Percentiles rank a stretch among this genome's conserved stretches.
phyloP scores from a whole-genome alignment of 2,113 vertebrate species.

The Festucalex cinctus region DNA sequence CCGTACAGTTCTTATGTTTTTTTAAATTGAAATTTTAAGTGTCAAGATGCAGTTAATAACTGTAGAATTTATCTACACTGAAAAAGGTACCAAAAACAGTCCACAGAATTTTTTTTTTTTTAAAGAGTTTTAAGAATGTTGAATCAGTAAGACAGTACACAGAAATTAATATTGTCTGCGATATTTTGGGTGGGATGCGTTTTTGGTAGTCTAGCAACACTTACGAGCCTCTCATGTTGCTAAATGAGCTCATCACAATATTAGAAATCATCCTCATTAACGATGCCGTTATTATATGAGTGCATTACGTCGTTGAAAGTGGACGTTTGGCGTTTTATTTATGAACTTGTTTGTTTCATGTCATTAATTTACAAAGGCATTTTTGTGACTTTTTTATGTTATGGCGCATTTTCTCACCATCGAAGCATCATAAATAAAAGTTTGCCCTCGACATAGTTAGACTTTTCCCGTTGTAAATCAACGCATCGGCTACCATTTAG shows the following conservation, averaged over 20 bases:
- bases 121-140: too few relatives aligned
- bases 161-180: background rate
- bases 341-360: background rate
- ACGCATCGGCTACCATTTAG: background rate
- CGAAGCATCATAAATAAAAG: background rate
- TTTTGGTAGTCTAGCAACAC: background rate
- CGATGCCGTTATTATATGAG: background rate
- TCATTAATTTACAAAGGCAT: background rate
- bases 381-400: background rate
- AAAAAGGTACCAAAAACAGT: too few relatives aligned
- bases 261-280: background rate
- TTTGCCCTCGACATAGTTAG: background rate
- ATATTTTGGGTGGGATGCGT: background rate
- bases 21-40: too few relatives aligned
- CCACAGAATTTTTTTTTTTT: too few relatives aligned
- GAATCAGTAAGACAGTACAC: too few relatives aligned
- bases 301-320: background rate
- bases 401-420: background rate
- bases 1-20: too few relatives aligned
- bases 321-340: background rate
- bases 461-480: background rate
- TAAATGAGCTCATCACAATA: background rate
- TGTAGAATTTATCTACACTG: too few relatives aligned
- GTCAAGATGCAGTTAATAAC: too few relatives aligned
- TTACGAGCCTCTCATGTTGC: background rate